Evolutionary conservation across 2,797 vertebrate species (phyloP).

Genomic region (Scleropages formosus): DNA sequence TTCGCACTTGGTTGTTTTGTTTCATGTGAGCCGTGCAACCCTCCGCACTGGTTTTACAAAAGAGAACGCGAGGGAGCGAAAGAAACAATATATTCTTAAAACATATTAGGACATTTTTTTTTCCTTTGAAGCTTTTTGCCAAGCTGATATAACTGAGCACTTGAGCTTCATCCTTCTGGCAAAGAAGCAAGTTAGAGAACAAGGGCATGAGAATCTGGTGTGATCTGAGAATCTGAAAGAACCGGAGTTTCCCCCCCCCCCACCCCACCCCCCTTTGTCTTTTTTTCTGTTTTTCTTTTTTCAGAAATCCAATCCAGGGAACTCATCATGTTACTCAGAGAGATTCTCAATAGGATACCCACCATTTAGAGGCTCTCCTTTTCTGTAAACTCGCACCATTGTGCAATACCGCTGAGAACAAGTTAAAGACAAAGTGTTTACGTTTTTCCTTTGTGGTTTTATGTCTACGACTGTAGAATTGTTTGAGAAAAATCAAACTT

Average conservation of each 20-base stretch:
- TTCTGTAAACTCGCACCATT: not conserved
- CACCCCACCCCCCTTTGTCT: too few relatives aligned
- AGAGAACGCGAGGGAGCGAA: too few relatives aligned
- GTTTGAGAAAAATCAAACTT: too few relatives aligned
- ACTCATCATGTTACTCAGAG: not conserved
- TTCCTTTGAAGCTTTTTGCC: slow-evolving; percentile 4
- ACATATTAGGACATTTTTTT: slow-evolving; percentile 1
- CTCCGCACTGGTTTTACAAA: not conserved
- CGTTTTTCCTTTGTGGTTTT: too few relatives aligned
- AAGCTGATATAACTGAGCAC: not conserved
- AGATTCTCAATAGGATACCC: not conserved
- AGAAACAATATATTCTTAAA: not conserved
- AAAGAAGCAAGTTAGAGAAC: not conserved
- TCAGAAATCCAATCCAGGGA: not conserved
- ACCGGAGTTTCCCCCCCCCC: not conserved
- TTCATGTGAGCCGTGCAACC: not conserved
- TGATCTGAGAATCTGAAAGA: not conserved
- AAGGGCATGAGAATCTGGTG: not conserved
- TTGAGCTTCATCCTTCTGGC: not conserved
- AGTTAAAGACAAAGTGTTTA: too few relatives aligned
- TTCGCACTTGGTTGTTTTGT: not conserved
- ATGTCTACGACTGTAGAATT: too few relatives aligned
- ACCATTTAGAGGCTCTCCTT: not conserved
- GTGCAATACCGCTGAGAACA: too few relatives aligned
- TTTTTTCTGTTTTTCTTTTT: not conserved